Evolutionary conservation across 2,888 invertebrate genomes (phyloP).

Genomic region (Palloptera scutellata): DNA sequence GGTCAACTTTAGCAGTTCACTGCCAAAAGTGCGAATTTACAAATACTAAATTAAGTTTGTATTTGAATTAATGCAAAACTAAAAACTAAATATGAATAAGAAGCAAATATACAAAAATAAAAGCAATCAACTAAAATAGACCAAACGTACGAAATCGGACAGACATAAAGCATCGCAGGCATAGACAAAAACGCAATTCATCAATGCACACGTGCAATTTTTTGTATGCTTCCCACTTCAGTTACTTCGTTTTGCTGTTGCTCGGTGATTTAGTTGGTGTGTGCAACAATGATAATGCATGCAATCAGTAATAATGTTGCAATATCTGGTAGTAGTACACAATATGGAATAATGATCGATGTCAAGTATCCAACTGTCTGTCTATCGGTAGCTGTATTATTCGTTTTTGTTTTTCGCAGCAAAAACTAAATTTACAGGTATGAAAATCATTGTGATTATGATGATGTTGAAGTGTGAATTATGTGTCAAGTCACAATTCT

Average conservation of each 20-base stretch:
- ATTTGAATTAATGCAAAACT: too few species aligned
- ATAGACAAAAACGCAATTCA: constrained; percentile 17
- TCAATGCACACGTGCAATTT: constrained; percentile 20
- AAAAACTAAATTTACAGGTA: too few species aligned
- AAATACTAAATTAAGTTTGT: too few species aligned
- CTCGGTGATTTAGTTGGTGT: constrained; percentile 5
- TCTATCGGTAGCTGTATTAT: background rate
- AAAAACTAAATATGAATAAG: too few species aligned
- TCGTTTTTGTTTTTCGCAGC: too few species aligned
- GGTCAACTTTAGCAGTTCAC: constrained; percentile 12
- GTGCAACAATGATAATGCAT: constrained; percentile 10
- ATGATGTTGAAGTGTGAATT: background rate
- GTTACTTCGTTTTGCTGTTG: constrained; percentile 31
- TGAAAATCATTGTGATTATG: background rate
- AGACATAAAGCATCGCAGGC: constrained; percentile 2
- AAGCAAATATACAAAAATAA: too few species aligned
- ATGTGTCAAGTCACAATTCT: constrained; percentile 26
- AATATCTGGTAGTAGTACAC: constrained; percentile 8
- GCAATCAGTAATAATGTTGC: constrained; percentile 19
- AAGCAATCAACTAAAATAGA: constrained; percentile 5
- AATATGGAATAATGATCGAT: constrained; percentile 30
- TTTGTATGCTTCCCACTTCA: constrained; percentile 43
- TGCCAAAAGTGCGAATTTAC: constrained; percentile 23
- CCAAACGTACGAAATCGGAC: constrained; percentile 9
- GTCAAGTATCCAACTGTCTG: constrained; percentile 24